phyloP scores from a whole-genome alignment of 1,140 invertebrate genomes.

The Apis dorsata region DNA sequence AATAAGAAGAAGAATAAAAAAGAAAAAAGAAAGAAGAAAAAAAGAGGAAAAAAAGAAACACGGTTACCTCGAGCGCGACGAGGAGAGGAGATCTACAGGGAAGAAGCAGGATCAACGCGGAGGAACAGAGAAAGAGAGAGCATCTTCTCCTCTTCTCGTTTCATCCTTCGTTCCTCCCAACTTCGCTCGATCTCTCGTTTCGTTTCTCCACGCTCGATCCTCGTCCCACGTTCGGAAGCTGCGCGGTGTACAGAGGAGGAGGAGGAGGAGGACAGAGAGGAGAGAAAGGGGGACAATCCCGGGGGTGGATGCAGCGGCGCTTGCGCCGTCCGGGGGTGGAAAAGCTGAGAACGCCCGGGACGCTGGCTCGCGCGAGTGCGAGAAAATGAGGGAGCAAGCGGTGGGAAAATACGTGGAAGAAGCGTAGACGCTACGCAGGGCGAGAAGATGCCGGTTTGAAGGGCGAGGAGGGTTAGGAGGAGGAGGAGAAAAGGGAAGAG shows the following conservation, averaged over 20 bases:
- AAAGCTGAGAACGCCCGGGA: constrained; percentile 79
- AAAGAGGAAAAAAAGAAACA: too few species aligned
- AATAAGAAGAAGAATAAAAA: too few species aligned
- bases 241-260: neutral
- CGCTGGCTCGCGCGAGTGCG: constrained; percentile 43
- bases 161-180: too few species aligned
- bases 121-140: neutral
- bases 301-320: constrained; percentile 63
- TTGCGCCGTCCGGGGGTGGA: constrained; percentile 74
- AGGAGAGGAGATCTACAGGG: too few species aligned
- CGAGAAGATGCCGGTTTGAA: neutral
- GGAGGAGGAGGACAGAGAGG: constrained; percentile 11
- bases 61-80: too few species aligned
- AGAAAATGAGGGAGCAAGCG: neutral
- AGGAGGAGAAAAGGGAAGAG: neutral
- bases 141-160: too few species aligned
- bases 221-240: neutral
- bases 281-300: constrained; percentile 60
- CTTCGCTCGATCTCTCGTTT: too few species aligned
- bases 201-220: too few species aligned
- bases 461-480: neutral
- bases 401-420: neutral
- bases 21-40: neutral
- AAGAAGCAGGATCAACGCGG: neutral
- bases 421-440: constrained; percentile 27